Percentiles rank a stretch among this genome's conserved stretches.
phyloP scores from a whole-genome alignment of 2,113 vertebrate species.

The Xenopus laevis region DNA sequence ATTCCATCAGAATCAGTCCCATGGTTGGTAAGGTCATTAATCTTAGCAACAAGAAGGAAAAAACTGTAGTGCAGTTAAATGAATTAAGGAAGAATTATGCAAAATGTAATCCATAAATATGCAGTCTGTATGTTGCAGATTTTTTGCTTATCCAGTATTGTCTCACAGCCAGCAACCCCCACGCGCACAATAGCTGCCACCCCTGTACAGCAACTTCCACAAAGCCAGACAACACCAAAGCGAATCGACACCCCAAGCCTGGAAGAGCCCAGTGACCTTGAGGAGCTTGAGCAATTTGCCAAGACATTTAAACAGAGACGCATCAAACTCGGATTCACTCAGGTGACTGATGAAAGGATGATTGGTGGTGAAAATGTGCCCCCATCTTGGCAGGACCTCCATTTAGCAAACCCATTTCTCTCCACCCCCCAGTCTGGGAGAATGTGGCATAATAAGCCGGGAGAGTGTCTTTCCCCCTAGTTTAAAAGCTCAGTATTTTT shows the following conservation, averaged over 20 bases:
- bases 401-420: background rate
- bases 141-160: too few species aligned
- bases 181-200: conserved; percentile 95
- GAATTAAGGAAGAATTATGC: too few species aligned
- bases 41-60: too few species aligned
- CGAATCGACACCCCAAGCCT: conserved; percentile 91
- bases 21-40: too few species aligned
- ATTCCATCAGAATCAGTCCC: too few species aligned
- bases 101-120: too few species aligned
- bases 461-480: conserved; percentile 39
- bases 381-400: background rate
- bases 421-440: conserved; percentile 31
- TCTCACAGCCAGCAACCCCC: conserved; percentile 88
- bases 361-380: background rate
- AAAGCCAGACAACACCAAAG: conserved; percentile 97
- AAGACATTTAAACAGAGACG: conserved; percentile 99
- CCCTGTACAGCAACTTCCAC: conserved; percentile 85
- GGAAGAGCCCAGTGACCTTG: conserved; percentile 98
- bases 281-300: conserved; percentile 98
- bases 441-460: conserved; percentile 47
- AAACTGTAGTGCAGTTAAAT: too few species aligned
- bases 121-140: too few species aligned
- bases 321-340: conserved; percentile 99
- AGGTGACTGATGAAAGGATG: conserved; percentile 65
- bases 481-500: conserved; percentile 54